Evolutionary conservation across 2,113 vertebrate species (phyloP), one percentile per base, ranked within the genome.

Genomic region (Osmerus eperlanus): DNA sequence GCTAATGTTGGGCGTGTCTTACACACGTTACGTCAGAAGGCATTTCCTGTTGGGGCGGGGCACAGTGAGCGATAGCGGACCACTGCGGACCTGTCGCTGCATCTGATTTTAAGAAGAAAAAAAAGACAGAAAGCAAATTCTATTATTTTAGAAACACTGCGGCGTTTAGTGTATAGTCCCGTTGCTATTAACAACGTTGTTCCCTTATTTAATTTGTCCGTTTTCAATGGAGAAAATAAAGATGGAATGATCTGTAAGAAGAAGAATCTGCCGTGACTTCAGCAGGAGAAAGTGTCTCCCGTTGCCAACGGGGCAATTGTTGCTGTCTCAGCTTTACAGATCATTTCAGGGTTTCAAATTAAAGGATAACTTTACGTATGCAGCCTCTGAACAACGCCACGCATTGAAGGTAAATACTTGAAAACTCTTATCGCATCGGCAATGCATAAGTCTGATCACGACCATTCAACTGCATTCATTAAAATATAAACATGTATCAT

Each of bases 301-400:
- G 80, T 84, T 88, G 84, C 88, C 88, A 85, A 18, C 86, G 12
- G 78, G 79, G 85, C 87, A 86, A 83, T 72, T 77, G 82, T 64
- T 16, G 58, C 66, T 71, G 78, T 67, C 25, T 67, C 67, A 51
- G 56, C 19, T 5, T 23, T 54, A 54, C 47, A 76, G 81, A 28
- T 77, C 78, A 65, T 76, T 73, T 4, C 70, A 1, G 68, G 67
- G 64, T 65, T 64, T 82, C 41, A 70, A 19, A 62, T 47, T 66
- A 56, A n/a, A 47, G 71, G 65, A 65, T 0, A 18, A 63, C 67
- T 25, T 73, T 67, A 62, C 60, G 21, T 60, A 77, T 86, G 85
- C 32, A 16, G 58, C 71, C 71, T 25, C 51, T 55, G 72, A 66
- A 67, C 52, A 73, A 87, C 58, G 55, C 0, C 65, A 52, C 63